Percentiles rank a stretch among this genome's conserved stretches.
These are phyloP conservation scores for Eonycteris spelaea DNA, from an alignment of 2,113 vertebrate genomes.

Conservation along the genomic window DNA sequence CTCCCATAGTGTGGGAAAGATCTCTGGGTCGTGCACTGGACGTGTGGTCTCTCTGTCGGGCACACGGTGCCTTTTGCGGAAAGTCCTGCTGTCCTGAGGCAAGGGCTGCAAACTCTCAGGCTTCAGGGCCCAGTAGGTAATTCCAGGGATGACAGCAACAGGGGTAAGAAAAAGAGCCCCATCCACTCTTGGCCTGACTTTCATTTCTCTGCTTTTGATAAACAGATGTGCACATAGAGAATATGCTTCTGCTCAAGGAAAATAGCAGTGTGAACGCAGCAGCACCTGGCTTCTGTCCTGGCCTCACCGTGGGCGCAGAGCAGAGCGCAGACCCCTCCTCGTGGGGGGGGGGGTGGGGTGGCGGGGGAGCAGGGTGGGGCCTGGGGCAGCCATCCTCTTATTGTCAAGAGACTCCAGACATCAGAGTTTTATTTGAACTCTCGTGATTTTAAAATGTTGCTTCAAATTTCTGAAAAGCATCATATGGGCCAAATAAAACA, in stretches of 20 bases:
- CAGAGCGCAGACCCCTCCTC: not conserved
- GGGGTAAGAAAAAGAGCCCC: not conserved
- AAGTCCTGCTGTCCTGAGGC: not conserved
- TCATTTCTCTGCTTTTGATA: not conserved
- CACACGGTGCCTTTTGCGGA: not conserved
- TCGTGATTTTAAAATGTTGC: not conserved
- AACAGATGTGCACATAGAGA: not conserved
- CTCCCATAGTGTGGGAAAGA: not conserved
- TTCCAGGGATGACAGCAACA: not conserved
- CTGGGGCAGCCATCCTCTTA: not conserved
- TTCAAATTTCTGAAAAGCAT: slow-evolving; percentile 25
- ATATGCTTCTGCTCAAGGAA: not conserved
- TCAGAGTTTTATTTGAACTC: not conserved
- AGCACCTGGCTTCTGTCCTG: accelerated
- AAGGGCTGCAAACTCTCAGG: not conserved
- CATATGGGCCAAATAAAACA: not conserved
- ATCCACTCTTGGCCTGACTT: not conserved
- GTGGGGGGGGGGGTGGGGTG: no score
- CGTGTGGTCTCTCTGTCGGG: not conserved
- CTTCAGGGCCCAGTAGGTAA: accelerated
- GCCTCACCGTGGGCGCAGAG: not conserved
- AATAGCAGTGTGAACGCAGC: accelerated
- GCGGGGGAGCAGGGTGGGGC: no score
- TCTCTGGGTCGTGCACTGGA: no score
- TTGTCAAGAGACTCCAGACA: not conserved